Evolutionary conservation across 2,113 vertebrate species (phyloP).

Genomic region (Natator depressus): DNA sequence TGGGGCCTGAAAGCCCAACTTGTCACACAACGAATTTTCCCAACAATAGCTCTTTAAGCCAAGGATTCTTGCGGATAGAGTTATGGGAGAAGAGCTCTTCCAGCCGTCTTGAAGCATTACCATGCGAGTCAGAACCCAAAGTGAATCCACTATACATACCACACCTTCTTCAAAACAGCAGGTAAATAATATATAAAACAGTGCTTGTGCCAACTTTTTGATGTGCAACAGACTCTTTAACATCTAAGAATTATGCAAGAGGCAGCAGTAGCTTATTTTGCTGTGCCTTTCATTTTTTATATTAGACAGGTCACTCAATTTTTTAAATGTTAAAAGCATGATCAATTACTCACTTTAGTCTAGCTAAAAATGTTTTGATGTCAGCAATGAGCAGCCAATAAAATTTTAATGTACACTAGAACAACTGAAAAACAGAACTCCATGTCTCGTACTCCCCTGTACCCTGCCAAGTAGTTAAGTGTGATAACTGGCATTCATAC

Average conservation of each 20-base stretch:
- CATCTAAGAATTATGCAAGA: background rate
- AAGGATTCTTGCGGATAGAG: background rate
- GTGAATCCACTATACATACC: background rate
- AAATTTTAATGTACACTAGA: conserved; percentile 71
- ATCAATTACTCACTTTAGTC: conserved; percentile 48
- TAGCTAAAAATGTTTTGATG: conserved; percentile 55
- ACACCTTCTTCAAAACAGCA: background rate
- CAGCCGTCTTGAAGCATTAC: background rate
- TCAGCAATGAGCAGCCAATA: conserved; percentile 61
- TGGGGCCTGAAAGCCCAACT: background rate
- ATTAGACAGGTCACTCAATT: conserved; percentile 29
- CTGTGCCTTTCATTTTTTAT: conserved; percentile 49
- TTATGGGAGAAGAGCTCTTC: background rate
- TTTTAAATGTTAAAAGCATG: conserved; percentile 59
- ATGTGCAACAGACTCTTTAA: background rate
- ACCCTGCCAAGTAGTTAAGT: conserved; percentile 69
- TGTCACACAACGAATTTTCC: background rate
- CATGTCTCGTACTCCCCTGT: conserved; percentile 44
- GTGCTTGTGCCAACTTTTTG: conserved; percentile 40
- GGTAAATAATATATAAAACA: conserved; percentile 9
- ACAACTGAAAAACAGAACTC: conserved; percentile 57
- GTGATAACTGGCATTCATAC: conserved; percentile 63
- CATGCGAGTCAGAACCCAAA: background rate
- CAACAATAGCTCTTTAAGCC: background rate
- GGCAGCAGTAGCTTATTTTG: conserved; percentile 31